Conservation (phyloP, 2,797 vertebrate species). For the Echeneis naucrates region DNA sequence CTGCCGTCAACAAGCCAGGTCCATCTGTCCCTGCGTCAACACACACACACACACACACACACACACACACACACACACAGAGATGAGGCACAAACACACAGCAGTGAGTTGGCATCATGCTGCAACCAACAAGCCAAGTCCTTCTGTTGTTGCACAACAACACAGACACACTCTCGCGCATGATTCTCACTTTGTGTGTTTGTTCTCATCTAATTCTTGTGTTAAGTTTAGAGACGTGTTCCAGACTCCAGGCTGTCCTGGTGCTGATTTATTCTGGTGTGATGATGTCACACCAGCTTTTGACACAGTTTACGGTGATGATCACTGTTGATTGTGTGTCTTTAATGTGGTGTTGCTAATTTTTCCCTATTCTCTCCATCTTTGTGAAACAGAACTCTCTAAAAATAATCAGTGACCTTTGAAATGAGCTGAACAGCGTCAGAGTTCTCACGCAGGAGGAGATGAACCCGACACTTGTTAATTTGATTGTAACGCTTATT, state of each 20-base stretch:
- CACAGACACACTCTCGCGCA: neutral
- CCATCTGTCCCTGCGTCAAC: neutral
- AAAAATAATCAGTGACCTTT: conserved; percentile 52
- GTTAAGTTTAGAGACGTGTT: neutral
- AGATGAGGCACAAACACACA: conserved; percentile 33
- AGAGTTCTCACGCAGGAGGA: conserved; percentile 19
- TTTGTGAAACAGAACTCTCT: conserved; percentile 16
- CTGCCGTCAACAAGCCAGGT: conserved; percentile 26
- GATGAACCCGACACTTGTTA: neutral
- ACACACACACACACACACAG: conserved; percentile 9
- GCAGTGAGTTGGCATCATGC: conserved; percentile 38
- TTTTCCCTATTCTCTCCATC: conserved; percentile 1
- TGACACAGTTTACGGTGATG: neutral
- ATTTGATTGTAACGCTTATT: no score
- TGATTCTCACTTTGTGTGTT: conserved; percentile 2
- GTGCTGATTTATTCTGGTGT: neutral
- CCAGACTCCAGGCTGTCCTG: neutral
- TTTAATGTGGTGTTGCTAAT: neutral
- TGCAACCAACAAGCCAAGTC: conserved; percentile 24
- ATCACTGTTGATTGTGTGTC: neutral
- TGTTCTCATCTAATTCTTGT: neutral
- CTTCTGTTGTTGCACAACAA: conserved; percentile 15
- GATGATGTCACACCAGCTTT: neutral
- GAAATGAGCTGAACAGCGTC: conserved; percentile 24
- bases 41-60: conserved; percentile 6